Evolutionary conservation across 2,113 vertebrate species (phyloP).

Genomic region (Okapia johnstoni): DNA sequence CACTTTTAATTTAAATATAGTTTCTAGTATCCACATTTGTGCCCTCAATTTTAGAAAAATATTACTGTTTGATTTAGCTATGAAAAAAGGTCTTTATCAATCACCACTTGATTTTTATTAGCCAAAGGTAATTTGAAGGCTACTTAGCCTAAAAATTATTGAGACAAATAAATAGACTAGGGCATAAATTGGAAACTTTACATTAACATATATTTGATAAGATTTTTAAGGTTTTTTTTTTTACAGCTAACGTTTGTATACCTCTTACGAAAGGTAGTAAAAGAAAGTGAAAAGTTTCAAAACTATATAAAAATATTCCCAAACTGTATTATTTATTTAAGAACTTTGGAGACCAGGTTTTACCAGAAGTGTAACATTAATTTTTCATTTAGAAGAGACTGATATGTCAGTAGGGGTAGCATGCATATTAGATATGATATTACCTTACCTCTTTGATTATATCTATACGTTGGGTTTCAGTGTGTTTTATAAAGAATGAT

Average conservation of each 20-base stretch:
- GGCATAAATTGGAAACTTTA: constrained; percentile 19
- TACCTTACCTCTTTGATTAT: not conserved
- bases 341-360: not conserved
- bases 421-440: not conserved
- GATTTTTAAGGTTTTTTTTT: constrained; percentile 1
- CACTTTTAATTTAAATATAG: not conserved
- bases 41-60: not conserved
- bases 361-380: not conserved
- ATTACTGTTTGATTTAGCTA: constrained; percentile 22
- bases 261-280: not conserved
- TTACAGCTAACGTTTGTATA: not conserved
- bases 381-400: not conserved
- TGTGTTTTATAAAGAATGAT: not conserved
- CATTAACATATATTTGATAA: constrained; percentile 4
- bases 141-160: not conserved
- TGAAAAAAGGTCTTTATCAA: not conserved
- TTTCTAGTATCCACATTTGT: not conserved
- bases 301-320: not conserved
- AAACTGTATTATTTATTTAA: constrained; percentile 11
- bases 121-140: not conserved
- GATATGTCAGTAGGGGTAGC: not conserved
- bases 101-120: constrained; percentile 14
- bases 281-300: constrained; percentile 11
- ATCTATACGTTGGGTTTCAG: not conserved
- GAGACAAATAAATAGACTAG: not conserved